Conservation (phyloP, 2,113 vertebrate species). For the Sciurus niger region DNA sequence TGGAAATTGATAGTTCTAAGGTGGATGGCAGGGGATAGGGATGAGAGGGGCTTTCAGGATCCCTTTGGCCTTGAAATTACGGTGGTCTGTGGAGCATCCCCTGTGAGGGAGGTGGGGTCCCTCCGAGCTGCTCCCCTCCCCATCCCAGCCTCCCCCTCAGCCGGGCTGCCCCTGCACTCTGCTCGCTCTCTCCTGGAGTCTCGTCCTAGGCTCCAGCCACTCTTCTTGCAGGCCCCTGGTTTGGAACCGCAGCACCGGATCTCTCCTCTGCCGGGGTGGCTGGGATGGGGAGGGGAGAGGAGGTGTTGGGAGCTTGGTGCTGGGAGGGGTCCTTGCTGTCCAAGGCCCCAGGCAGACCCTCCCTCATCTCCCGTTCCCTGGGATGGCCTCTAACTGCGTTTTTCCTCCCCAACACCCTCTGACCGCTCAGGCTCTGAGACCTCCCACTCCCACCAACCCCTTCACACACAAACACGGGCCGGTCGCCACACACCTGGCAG, state of each 20-base stretch:
- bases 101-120: slow-evolving; percentile 69
- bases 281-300: neutral
- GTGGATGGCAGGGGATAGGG: neutral
- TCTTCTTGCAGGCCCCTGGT: slow-evolving; percentile 83
- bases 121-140: slow-evolving; percentile 81
- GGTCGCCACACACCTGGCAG: neutral
- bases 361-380: slow-evolving; percentile 49
- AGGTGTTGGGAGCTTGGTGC: slow-evolving; percentile 73
- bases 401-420: slow-evolving; percentile 76
- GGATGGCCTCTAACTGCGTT: slow-evolving; percentile 77
- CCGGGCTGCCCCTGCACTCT: slow-evolving; percentile 65
- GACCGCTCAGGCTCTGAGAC: slow-evolving; percentile 77
- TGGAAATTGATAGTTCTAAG: neutral
- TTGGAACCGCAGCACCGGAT: slow-evolving; percentile 63
- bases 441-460: slow-evolving; percentile 61
- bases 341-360: slow-evolving; percentile 67
- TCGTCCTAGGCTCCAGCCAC: slow-evolving; percentile 64
- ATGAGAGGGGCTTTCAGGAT: neutral
- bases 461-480: neutral
- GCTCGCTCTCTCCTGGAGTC: slow-evolving; percentile 64
- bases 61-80: slow-evolving; percentile 76
- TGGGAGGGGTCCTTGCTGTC: slow-evolving; percentile 72
- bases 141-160: neutral
- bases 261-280: slow-evolving; percentile 39
- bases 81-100: slow-evolving; percentile 78